A percentile compares a stretch with the other conserved stretches of the same genome.
Conservation (phyloP, 2,113 vertebrate genomes). For the Kryptolebias marmoratus region DNA sequence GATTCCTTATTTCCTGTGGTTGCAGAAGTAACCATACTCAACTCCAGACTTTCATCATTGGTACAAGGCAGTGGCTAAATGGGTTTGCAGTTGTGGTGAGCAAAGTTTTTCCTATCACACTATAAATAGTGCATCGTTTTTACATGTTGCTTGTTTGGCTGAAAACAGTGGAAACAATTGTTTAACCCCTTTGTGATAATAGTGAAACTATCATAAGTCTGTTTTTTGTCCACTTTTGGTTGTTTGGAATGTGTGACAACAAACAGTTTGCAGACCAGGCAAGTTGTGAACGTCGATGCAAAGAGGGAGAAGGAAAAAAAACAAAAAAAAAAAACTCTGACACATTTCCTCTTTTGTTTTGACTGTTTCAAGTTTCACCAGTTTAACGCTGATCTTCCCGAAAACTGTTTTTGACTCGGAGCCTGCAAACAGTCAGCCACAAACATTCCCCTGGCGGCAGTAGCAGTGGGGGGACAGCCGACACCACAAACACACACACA, state of each 20-base stretch:
- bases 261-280: conserved; percentile 21
- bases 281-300: not conserved
- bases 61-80: not conserved
- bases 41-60: conserved; percentile 5
- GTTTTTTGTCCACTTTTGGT: not conserved
- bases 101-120: not conserved
- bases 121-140: conserved; percentile 1
- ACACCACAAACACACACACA: conserved; percentile 39
- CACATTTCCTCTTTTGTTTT: conserved; percentile 44
- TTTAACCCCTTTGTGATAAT: not conserved
- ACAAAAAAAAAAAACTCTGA: not conserved
- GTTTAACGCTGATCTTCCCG: conserved; percentile 49
- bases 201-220: not conserved
- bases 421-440: conserved; percentile 66
- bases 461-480: conserved; percentile 9
- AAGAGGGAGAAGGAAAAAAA: not conserved
- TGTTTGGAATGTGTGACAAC: not conserved
- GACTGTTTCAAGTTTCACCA: conserved; percentile 29
- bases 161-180: not conserved
- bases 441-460: conserved; percentile 57
- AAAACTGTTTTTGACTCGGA: conserved; percentile 56
- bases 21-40: conserved; percentile 7
- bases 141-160: not conserved
- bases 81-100: not conserved
- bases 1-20: conserved; percentile 39